A percentile compares a stretch with the other conserved stretches of the same genome.
These are phyloP conservation scores for Melanostoma mellinum DNA, from an alignment of 2,888 invertebrate genomes.

Conservation along the genomic window DNA sequence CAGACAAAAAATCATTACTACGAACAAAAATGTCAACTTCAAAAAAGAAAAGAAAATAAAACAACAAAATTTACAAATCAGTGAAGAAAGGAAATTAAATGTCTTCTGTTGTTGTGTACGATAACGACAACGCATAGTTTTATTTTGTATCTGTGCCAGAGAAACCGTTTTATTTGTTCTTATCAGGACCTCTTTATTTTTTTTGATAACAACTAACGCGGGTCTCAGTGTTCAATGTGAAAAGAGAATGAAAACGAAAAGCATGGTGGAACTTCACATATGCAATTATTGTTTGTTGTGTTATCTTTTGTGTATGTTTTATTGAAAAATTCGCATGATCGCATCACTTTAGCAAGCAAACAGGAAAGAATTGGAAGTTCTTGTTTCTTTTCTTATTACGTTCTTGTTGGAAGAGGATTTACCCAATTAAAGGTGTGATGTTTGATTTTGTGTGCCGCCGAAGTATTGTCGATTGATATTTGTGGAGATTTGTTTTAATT, in stretches of 20 bases:
- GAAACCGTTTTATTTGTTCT: constrained; percentile 35
- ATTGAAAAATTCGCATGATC: too few relatives aligned
- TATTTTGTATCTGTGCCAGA: constrained; percentile 42
- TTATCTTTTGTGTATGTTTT: neutral
- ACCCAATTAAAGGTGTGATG: too few relatives aligned
- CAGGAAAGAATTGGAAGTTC: too few relatives aligned
- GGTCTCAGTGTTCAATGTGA: constrained; percentile 2
- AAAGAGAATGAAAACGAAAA: neutral
- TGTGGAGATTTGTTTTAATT: too few relatives aligned
- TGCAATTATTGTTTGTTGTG: neutral
- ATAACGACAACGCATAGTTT: constrained; percentile 1
- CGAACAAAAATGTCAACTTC: neutral
- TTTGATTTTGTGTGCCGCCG: too few relatives aligned
- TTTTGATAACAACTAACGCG: constrained; percentile 28
- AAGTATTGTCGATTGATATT: too few relatives aligned
- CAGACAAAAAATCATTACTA: constrained; percentile 13
- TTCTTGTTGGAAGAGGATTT: too few relatives aligned
- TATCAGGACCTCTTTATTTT: constrained; percentile 26
- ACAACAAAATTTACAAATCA: neutral
- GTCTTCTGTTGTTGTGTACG: constrained; percentile 1
- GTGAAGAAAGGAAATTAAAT: constrained; percentile 18
- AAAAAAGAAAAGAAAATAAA: neutral
- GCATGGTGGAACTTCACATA: neutral
- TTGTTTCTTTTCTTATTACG: too few relatives aligned
- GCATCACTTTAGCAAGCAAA: too few relatives aligned